Conservation (phyloP, 2,888 invertebrate genomes). For the Nemotelus pantherinus region DNA sequence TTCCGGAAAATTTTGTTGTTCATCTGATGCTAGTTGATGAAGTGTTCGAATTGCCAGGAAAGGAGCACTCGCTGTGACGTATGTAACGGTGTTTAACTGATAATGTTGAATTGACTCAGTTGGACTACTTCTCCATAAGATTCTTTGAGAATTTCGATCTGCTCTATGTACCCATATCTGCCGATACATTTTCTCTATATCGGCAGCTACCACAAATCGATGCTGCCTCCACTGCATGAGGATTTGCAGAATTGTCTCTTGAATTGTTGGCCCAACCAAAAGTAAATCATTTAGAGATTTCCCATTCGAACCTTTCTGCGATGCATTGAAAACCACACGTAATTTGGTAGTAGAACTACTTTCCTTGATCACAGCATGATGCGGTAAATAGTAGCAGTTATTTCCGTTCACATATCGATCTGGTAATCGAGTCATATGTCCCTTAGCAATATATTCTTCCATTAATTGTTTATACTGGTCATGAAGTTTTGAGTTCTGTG, state of each 20-base stretch:
- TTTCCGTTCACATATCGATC: neutral
- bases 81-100: too few relatives aligned
- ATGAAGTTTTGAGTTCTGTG: neutral
- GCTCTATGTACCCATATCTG: neutral
- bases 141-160: neutral
- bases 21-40: too few relatives aligned
- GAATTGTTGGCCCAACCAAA: slow-evolving; percentile 21
- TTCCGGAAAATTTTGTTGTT: too few relatives aligned
- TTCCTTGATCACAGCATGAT: slow-evolving; percentile 11
- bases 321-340: slow-evolving; percentile 26
- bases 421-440: too few relatives aligned
- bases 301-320: neutral
- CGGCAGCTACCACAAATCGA: neutral
- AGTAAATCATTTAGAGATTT: slow-evolving; percentile 18
- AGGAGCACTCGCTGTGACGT: too few relatives aligned
- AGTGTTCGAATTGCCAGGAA: too few relatives aligned
- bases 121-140: too few relatives aligned
- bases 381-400: neutral
- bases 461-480: slow-evolving; percentile 47
- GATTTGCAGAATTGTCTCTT: neutral
- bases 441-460: slow-evolving; percentile 50
- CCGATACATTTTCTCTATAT: slow-evolving; percentile 30
- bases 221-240: neutral
- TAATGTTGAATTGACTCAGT: too few relatives aligned
- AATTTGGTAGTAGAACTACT: slow-evolving; percentile 5